Conservation (phyloP, 2,797 vertebrate genomes). For the Aphelocoma californica region DNA sequence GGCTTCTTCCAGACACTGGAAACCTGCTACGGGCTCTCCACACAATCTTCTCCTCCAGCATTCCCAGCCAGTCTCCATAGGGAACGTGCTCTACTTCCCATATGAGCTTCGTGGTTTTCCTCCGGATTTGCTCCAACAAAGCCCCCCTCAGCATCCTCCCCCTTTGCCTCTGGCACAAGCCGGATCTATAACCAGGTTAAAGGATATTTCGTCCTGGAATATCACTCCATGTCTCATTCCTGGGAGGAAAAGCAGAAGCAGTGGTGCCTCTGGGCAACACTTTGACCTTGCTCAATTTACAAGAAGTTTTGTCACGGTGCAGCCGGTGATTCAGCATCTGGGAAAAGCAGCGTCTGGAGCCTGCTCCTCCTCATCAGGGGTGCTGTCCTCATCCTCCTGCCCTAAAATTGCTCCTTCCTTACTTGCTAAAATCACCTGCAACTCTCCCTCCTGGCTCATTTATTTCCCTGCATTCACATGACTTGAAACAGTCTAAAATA, state of each 20-base stretch:
- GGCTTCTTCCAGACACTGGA: fast-evolving
- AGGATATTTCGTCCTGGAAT: fast-evolving
- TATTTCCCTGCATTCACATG: background rate
- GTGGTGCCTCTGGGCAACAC: fast-evolving
- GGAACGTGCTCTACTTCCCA: fast-evolving
- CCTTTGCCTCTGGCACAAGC: fast-evolving
- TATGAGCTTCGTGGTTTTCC: fast-evolving
- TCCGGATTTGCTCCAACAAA: background rate
- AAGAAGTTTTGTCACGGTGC: background rate
- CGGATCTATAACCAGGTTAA: fast-evolving
- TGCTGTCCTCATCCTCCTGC: background rate
- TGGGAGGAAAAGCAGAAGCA: background rate
- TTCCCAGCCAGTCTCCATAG: background rate
- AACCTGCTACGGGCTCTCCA: fast-evolving
- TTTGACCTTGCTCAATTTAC: background rate
- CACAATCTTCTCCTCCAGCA: background rate
- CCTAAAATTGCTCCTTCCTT: background rate
- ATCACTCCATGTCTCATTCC: fast-evolving
- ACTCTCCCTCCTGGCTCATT: fast-evolving
- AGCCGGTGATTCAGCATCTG: background rate
- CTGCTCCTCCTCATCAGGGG: background rate
- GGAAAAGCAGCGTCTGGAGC: background rate
- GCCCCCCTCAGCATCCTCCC: background rate
- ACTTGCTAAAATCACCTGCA: background rate
- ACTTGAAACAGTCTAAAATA: fast-evolving